These are phyloP conservation scores for Mus spicilegus DNA, from an alignment of 2,113 vertebrate species.

Conservation along the genomic window DNA sequence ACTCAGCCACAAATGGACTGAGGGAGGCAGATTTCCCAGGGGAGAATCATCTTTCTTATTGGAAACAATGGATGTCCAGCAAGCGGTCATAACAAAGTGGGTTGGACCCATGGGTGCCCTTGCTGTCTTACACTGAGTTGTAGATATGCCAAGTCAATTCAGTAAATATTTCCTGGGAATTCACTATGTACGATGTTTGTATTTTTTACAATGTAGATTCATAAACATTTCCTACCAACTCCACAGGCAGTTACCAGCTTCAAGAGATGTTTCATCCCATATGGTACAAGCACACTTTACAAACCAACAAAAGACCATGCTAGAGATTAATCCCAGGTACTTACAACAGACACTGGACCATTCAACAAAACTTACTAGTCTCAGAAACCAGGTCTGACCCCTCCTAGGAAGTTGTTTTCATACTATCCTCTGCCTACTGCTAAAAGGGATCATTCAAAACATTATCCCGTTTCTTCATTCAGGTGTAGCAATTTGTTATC, in stretches of 20 bases:
- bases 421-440: not conserved
- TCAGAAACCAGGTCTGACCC: not conserved
- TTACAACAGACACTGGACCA: not conserved
- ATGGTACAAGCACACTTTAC: not conserved
- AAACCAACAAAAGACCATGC: not conserved
- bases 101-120: not conserved
- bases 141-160: not conserved
- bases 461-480: not conserved
- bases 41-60: not conserved
- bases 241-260: not conserved
- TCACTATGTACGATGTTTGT: not conserved
- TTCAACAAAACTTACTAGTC: not conserved
- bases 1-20: not conserved
- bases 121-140: not conserved
- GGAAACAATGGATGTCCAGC: not conserved
- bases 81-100: not conserved
- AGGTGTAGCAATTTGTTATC: not conserved
- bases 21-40: not conserved
- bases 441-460: not conserved
- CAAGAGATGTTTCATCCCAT: not conserved
- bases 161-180: constrained; percentile 6
- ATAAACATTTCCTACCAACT: not conserved
- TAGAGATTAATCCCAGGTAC: not conserved
- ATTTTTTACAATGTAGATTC: not conserved
- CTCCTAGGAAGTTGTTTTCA: not conserved